phyloP scores from a whole-genome alignment of 2,113 vertebrate species.

The Ivindomyrus marchei region DNA sequence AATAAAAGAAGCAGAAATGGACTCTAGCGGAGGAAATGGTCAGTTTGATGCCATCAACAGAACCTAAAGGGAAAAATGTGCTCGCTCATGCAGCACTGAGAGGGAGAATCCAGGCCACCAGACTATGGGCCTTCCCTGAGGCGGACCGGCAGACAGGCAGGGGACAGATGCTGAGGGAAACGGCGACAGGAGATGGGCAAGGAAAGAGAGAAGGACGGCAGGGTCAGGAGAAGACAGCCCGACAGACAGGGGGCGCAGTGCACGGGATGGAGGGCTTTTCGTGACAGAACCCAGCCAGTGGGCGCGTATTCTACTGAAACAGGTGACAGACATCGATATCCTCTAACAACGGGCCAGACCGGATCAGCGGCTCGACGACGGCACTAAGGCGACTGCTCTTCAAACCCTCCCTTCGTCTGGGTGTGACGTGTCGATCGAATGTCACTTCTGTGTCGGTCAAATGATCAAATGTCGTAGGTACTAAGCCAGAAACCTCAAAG shows the following conservation, averaged over 20 bases:
- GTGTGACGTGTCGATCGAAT: neutral
- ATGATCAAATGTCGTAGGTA: neutral
- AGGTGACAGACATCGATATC: neutral
- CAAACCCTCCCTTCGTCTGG: neutral
- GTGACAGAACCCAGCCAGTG: neutral
- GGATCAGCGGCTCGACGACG: neutral
- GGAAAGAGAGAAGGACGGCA: neutral
- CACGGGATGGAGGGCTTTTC: neutral
- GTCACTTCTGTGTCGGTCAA: neutral
- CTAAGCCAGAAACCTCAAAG: neutral
- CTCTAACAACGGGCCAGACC: neutral
- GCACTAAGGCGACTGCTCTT: neutral
- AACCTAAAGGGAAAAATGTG: conserved; percentile 28
- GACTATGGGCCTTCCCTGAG: conserved; percentile 25
- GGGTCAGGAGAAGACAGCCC: neutral
- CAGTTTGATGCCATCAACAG: conserved; percentile 27
- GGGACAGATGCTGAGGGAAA: conserved; percentile 38
- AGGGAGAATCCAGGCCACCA: conserved; percentile 37
- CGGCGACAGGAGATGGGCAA: conserved; percentile 29
- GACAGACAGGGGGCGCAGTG: neutral
- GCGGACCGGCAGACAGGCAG: conserved; percentile 21
- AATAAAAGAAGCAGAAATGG: conserved; percentile 4
- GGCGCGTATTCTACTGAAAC: neutral
- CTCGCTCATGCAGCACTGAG: conserved; percentile 48
- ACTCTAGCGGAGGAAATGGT: conserved; percentile 14